Base-by-base conservation (phyloP, 2,888 invertebrate species). In the Nudaria mundana region DNA sequence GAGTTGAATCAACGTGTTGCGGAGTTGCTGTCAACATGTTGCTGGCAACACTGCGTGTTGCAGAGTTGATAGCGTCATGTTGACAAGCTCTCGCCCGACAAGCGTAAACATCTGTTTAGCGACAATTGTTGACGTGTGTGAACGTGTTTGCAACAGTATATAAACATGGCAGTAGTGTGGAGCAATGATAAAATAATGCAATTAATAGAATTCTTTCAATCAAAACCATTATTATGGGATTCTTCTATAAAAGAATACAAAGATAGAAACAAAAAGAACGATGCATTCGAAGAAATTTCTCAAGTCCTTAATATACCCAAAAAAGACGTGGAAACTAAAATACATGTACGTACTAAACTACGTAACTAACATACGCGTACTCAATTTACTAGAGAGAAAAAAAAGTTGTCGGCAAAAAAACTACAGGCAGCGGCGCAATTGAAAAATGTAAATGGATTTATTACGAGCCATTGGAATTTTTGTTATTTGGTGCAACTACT, bases 301-400 rank as follows among this genome's bases (percentile, higher is more conserved):
- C 42, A 49, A 43, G 34, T 26, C 36, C 40, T 49, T 42, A 45
- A 43, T 40, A 35, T 48, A 30, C 39, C 44, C 35, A 29, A 44
- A 46, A 48, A 40, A 43, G 40, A 41, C 20, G 39, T 48, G 28
- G 49, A 49, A 45, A 37, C 41, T 40, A 48, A 48, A 48, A 44
- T 44, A 44, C 42, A 48, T 44, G 44, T 41, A 44, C 41, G n/a
- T n/a, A n/a, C n/a, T n/a, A n/a, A n/a, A n/a, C n/a, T n/a, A n/a
- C n/a, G n/a, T n/a, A n/a, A n/a, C n/a, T n/a, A n/a, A 2, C 15
- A 8, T 8, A 10, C 44, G 41, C 44, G 48, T 34, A 48, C 22
- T 22, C 22, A 8, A 22, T 22, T 22, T 22, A 22, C 8, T 22
- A 22, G 8, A 4, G 1, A 8, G n/a, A 22, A 22, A 22, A 22